These are phyloP conservation scores for Egretta garzetta DNA, from an alignment of 2,113 vertebrate genomes.

Conservation along the genomic window DNA sequence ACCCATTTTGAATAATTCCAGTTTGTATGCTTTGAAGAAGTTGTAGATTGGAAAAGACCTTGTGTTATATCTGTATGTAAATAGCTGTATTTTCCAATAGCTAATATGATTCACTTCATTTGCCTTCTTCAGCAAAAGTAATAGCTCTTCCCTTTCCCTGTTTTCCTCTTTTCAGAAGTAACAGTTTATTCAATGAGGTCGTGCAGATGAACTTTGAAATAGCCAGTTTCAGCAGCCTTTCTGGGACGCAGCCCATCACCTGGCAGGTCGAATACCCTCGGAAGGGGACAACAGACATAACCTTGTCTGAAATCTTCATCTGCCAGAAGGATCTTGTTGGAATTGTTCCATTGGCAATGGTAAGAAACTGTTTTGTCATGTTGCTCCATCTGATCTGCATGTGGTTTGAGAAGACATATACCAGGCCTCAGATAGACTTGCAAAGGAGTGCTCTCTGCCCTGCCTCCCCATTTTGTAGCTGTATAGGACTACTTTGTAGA, in stretches of 20 bases:
- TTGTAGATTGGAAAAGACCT: neutral
- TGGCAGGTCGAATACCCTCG: slow-evolving; percentile 95
- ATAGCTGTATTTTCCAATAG: neutral
- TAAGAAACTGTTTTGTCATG: slow-evolving; percentile 67
- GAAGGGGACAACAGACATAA: slow-evolving; percentile 77
- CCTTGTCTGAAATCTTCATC: slow-evolving; percentile 87
- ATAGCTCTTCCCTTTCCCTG: neutral
- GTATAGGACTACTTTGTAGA: neutral
- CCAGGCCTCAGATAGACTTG: neutral
- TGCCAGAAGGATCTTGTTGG: slow-evolving; percentile 90
- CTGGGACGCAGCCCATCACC: slow-evolving; percentile 87
- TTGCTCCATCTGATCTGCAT: neutral
- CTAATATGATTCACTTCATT: neutral
- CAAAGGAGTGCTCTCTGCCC: neutral
- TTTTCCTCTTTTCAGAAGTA: slow-evolving; percentile 76
- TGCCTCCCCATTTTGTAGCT: neutral
- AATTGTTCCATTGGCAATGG: slow-evolving; percentile 93
- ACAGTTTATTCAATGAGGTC: slow-evolving; percentile 82
- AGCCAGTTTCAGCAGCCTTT: slow-evolving; percentile 84
- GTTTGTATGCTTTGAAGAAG: neutral
- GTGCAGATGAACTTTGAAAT: slow-evolving; percentile 92
- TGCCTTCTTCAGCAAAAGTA: neutral
- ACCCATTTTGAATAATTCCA: neutral
- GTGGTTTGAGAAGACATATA: accelerated
- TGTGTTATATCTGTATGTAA: neutral